Conservation (phyloP, 2,797 vertebrate genomes). For the Tokudaia muenninki region DNA sequence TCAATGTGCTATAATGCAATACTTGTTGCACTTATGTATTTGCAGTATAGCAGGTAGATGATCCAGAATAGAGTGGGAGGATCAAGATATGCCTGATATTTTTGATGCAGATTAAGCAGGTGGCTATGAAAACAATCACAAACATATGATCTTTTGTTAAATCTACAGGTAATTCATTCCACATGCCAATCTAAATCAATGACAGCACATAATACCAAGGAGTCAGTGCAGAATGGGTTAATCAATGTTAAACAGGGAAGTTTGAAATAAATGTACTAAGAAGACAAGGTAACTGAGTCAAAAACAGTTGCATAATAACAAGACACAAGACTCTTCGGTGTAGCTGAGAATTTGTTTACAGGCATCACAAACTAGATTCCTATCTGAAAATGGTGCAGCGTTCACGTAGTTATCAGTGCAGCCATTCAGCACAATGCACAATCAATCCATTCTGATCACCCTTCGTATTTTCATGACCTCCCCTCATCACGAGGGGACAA, state of each 20-base stretch:
- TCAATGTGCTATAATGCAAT: slow-evolving; percentile 58
- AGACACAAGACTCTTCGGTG: slow-evolving; percentile 26
- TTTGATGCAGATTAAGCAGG: slow-evolving; percentile 25
- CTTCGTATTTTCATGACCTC: slow-evolving; percentile 57
- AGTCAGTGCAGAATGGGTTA: slow-evolving; percentile 41
- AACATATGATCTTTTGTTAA: slow-evolving; percentile 29
- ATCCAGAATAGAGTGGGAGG: background rate
- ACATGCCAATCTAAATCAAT: slow-evolving; percentile 59
- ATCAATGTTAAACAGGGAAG: background rate
- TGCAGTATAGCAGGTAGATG: slow-evolving; percentile 27
- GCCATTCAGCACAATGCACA: slow-evolving; percentile 49
- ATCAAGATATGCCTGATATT: background rate
- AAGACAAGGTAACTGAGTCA: slow-evolving; percentile 27
- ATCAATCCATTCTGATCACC: slow-evolving; percentile 35
- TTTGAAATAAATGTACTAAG: slow-evolving; percentile 57
- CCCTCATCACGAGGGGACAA: slow-evolving; percentile 38
- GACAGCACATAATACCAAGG: slow-evolving; percentile 27
- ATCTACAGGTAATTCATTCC: slow-evolving; percentile 28
- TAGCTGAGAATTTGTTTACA: slow-evolving; percentile 55
- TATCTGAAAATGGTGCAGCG: slow-evolving; percentile 44
- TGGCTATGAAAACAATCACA: slow-evolving; percentile 30
- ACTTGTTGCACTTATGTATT: slow-evolving; percentile 6
- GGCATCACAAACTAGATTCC: background rate
- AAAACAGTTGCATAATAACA: slow-evolving; percentile 50
- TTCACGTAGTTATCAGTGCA: slow-evolving; percentile 34